Conservation (phyloP, 2,113 vertebrate species). For the Mormoops blainvillei region DNA sequence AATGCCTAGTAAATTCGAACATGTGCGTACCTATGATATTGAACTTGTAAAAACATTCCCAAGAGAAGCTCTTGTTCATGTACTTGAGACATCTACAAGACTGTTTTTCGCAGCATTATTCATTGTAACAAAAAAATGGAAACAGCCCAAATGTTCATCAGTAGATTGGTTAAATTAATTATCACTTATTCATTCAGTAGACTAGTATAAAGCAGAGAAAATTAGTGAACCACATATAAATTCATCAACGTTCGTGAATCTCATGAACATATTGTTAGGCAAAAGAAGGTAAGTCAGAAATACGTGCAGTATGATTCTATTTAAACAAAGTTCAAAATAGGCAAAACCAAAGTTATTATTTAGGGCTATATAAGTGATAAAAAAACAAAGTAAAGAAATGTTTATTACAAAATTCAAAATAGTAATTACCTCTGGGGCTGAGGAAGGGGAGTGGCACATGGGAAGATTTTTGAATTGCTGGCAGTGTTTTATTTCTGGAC, state of each 20-base stretch:
- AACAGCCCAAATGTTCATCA: background rate
- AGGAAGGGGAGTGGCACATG: background rate
- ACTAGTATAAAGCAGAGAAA: slow-evolving; percentile 12
- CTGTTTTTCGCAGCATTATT: background rate
- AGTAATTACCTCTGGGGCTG: background rate
- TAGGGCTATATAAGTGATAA: background rate
- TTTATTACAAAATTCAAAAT: background rate
- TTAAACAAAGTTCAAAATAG: background rate
- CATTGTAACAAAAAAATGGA: background rate
- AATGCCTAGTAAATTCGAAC: background rate
- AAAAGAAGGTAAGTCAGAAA: slow-evolving; percentile 21
- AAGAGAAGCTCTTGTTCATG: background rate
- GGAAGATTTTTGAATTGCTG: background rate
- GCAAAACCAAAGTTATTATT: background rate
- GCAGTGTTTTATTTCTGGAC: background rate
- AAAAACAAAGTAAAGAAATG: background rate
- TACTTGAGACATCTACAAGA: background rate
- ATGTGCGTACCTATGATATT: background rate
- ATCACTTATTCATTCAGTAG: background rate
- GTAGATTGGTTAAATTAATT: background rate
- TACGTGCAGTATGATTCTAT: background rate
- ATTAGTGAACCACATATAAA: background rate
- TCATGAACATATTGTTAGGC: background rate
- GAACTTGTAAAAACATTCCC: background rate
- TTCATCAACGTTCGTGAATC: background rate